These are phyloP conservation scores for Loxodonta africana DNA, from an alignment of 2,113 vertebrate species.

Conservation along the genomic window DNA sequence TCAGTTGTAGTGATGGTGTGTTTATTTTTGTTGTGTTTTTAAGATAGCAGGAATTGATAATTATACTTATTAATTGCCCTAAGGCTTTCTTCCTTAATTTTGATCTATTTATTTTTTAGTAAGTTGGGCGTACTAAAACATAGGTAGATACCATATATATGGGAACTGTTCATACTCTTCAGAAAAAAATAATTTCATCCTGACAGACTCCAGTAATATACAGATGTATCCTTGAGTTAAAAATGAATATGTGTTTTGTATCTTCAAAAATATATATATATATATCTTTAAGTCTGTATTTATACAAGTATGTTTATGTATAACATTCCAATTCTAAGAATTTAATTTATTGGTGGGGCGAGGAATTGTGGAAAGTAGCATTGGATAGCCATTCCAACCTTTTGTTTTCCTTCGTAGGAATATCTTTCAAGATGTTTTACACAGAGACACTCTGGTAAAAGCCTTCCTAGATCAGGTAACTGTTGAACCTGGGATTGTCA, in stretches of 20 bases:
- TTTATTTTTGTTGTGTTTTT: slow-evolving; percentile 53
- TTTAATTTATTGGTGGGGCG: neutral
- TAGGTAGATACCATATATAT: neutral
- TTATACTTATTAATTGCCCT: slow-evolving; percentile 15
- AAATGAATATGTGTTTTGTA: slow-evolving; percentile 29
- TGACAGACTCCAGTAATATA: neutral
- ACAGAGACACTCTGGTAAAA: slow-evolving; percentile 96
- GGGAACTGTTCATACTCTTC: neutral
- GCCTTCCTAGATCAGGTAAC: slow-evolving; percentile 97
- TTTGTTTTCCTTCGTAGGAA: slow-evolving; percentile 89
- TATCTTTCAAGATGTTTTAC: slow-evolving; percentile 97
- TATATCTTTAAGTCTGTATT: neutral
- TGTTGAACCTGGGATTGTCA: slow-evolving; percentile 38
- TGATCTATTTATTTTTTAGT: neutral
- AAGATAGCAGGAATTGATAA: neutral
- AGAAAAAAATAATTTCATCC: slow-evolving; percentile 49
- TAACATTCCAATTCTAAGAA: slow-evolving; percentile 4
- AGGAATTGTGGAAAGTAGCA: slow-evolving; percentile 31
- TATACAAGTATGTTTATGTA: slow-evolving; percentile 1
- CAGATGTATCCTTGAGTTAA: slow-evolving; percentile 27
- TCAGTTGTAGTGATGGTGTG: neutral
- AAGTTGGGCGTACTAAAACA: neutral
- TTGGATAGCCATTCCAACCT: slow-evolving; percentile 60
- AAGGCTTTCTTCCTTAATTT: neutral
- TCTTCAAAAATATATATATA: neutral